These are phyloP conservation scores for Tinea semifulvella DNA, from an alignment of 2,888 invertebrate genomes.

Conservation along the genomic window DNA sequence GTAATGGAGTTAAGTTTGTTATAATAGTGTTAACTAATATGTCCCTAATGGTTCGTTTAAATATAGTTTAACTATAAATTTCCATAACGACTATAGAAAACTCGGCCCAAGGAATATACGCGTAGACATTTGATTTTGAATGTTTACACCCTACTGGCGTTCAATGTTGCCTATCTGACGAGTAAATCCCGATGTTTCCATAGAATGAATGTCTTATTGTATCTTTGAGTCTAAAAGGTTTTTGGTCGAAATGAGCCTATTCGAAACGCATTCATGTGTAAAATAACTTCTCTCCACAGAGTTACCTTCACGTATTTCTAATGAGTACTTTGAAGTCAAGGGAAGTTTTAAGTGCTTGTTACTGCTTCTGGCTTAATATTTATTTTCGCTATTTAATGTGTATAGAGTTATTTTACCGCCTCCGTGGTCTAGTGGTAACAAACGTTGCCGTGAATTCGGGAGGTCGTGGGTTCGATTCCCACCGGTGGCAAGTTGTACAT, in stretches of 20 bases:
- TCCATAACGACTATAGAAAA: background rate
- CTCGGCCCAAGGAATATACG: background rate
- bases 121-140: background rate
- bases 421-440: too few relatives aligned
- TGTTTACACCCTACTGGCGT: background rate
- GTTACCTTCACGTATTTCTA: constrained; percentile 6
- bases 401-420: too few relatives aligned
- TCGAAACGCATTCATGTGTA: constrained; percentile 8
- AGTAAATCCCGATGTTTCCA: background rate
- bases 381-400: too few relatives aligned
- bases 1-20: background rate
- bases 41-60: background rate
- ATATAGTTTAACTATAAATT: background rate
- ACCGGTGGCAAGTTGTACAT: too few relatives aligned
- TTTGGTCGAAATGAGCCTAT: constrained; percentile 2
- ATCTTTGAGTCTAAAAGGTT: constrained; percentile 2
- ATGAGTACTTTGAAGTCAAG: constrained; percentile 10
- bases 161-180: too few relatives aligned
- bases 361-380: constrained; percentile 5
- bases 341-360: constrained; percentile 5
- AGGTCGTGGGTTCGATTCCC: too few relatives aligned
- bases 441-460: too few relatives aligned
- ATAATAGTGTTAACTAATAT: background rate
- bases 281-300: constrained; percentile 9
- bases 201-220: background rate